Conservation (phyloP, 2,888 invertebrate species). For the Rapana venosa region DNA sequence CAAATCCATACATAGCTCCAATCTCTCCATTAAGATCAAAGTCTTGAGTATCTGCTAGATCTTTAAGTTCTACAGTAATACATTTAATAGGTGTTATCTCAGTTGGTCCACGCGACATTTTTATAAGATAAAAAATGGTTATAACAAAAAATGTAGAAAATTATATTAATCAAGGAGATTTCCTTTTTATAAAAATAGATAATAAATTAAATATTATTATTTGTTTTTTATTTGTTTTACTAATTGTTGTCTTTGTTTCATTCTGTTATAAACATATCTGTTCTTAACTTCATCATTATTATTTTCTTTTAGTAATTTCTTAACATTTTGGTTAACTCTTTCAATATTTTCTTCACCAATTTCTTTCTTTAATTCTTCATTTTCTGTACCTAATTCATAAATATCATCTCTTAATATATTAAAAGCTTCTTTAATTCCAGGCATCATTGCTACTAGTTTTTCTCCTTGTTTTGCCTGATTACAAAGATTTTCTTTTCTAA, state of each 20-base stretch:
- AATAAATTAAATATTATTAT: slow-evolving; percentile 10
- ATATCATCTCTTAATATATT: slow-evolving; percentile 10
- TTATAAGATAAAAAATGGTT: neutral
- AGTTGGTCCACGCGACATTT: no score
- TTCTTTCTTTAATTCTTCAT: slow-evolving; percentile 6
- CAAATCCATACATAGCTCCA: no score
- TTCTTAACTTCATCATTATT: slow-evolving; percentile 10
- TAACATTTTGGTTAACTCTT: slow-evolving; percentile 10
- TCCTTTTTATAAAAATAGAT: neutral
- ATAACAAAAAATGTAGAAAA: slow-evolving; percentile 2
- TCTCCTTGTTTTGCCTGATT: slow-evolving; percentile 2
- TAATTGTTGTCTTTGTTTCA: neutral
- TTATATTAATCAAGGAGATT: slow-evolving; percentile 10
- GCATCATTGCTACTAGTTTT: neutral
- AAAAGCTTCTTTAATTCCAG: slow-evolving; percentile 1
- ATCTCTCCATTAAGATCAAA: no score
- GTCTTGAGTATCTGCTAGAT: no score
- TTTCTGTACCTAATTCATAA: slow-evolving; percentile 6
- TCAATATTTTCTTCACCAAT: slow-evolving; percentile 6
- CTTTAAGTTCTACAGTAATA: no score
- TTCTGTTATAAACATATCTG: neutral
- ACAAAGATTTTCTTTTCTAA: slow-evolving; percentile 23
- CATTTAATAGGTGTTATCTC: no score
- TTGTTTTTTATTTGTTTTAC: slow-evolving; percentile 3
- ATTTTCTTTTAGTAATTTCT: slow-evolving; percentile 6